Percentiles rank a stretch among this genome's conserved stretches.
Evolutionary conservation across 2,797 vertebrate species (phyloP).

Genomic region (Potorous gilbertii): DNA sequence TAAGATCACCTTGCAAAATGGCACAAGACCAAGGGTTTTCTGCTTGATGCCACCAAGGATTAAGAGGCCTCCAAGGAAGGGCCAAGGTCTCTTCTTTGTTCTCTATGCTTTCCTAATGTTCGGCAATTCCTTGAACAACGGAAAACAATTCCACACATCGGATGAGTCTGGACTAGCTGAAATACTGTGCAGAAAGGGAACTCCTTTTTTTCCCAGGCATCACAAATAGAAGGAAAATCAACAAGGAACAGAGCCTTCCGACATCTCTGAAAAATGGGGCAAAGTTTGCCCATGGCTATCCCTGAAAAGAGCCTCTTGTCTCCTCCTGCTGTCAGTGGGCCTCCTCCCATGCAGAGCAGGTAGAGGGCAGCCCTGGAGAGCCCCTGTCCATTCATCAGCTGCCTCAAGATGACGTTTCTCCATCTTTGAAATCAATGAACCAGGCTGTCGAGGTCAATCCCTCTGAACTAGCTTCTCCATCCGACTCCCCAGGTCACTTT

Average conservation of each 20-base stretch:
- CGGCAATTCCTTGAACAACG: not conserved
- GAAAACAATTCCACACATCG: not conserved
- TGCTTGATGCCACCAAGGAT: not conserved
- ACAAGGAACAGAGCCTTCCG: not conserved
- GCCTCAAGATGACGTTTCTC: not conserved
- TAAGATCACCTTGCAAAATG: not conserved
- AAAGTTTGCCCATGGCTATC: not conserved
- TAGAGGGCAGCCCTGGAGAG: not conserved
- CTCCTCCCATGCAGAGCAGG: not conserved
- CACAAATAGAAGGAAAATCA: not conserved
- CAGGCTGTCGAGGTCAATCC: not conserved
- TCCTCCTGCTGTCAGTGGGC: not conserved
- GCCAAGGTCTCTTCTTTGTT: not conserved
- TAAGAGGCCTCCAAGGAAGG: not conserved
- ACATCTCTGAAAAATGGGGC: not conserved
- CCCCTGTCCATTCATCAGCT: not conserved
- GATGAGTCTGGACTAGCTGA: not conserved
- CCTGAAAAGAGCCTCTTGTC: not conserved
- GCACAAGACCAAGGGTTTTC: not conserved
- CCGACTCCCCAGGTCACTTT: not conserved
- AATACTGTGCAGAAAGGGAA: not conserved
- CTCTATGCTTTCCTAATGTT: not conserved
- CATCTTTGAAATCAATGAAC: not conserved
- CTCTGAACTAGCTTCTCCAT: not conserved
- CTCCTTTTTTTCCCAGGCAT: not conserved